Conservation (phyloP, 2,888 invertebrate species). For the Spicauda simplicius region DNA sequence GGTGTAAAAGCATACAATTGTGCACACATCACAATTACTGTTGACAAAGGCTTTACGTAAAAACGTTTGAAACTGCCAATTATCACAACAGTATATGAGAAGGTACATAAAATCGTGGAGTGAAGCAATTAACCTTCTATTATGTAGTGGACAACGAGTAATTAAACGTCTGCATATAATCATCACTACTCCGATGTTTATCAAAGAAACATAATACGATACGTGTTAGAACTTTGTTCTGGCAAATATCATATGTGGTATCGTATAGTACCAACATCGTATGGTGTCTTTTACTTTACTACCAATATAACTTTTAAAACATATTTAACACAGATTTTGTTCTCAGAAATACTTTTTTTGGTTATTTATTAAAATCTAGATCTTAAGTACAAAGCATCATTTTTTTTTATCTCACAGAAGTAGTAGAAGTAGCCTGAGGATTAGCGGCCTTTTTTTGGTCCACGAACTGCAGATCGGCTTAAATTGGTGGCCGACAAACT, state of each 20-base stretch:
- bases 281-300: no score
- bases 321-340: no score
- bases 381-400: no score
- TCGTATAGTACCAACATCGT: neutral
- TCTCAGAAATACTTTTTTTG: no score
- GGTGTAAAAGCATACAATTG: conserved; percentile 18
- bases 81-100: neutral
- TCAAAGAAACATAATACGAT: conserved; percentile 26
- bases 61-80: conserved; percentile 4
- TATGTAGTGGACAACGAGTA: conserved; percentile 22
- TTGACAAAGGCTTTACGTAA: conserved; percentile 14
- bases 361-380: no score
- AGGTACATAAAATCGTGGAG: conserved; percentile 22
- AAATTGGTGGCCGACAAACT: no score
- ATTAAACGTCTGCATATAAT: conserved; percentile 27
- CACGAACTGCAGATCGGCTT: no score
- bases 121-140: conserved; percentile 24
- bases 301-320: no score
- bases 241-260: conserved; percentile 8
- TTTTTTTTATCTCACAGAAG: no score
- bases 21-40: conserved; percentile 15
- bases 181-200: conserved; percentile 21
- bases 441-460: no score
- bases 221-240: neutral
- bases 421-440: no score